phyloP scores from a whole-genome alignment of 2,113 vertebrate genomes.

The Etheostoma spectabile region DNA sequence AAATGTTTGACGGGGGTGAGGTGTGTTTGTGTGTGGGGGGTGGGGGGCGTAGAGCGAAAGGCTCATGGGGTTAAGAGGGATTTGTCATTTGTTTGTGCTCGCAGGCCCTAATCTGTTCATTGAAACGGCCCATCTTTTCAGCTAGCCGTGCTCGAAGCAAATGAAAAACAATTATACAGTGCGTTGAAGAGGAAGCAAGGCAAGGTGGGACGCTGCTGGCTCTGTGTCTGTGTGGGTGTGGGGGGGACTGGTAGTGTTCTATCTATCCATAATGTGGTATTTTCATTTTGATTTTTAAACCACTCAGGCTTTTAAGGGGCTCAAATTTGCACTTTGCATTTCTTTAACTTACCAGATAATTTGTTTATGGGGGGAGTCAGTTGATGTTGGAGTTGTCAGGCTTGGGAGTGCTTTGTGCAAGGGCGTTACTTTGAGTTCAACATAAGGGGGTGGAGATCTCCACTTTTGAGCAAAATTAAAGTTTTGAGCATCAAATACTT shows the following conservation, averaged over 20 bases:
- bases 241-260: conserved; percentile 24
- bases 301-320: conserved; percentile 38
- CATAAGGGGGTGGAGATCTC: no score
- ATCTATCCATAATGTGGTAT: conserved; percentile 39
- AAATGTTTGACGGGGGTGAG: conserved; percentile 87
- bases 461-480: no score
- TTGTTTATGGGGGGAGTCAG: no score
- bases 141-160: conserved; percentile 89
- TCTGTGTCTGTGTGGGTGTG: conserved; percentile 74
- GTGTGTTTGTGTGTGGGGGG: conserved; percentile 80
- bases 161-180: conserved; percentile 90
- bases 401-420: no score
- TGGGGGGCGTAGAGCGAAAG: conserved; percentile 74
- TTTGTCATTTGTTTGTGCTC: conserved; percentile 97
- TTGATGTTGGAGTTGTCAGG: no score
- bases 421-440: no score
- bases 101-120: conserved; percentile 95
- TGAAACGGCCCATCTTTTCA: conserved; percentile 91
- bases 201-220: conserved; percentile 49
- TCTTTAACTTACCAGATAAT: neutral
- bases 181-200: conserved; percentile 52
- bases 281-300: neutral
- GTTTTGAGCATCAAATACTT: no score
- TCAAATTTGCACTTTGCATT: neutral
- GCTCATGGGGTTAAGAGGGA: conserved; percentile 94